phyloP scores from a whole-genome alignment of 2,797 vertebrate species.

The Cuniculus paca region DNA sequence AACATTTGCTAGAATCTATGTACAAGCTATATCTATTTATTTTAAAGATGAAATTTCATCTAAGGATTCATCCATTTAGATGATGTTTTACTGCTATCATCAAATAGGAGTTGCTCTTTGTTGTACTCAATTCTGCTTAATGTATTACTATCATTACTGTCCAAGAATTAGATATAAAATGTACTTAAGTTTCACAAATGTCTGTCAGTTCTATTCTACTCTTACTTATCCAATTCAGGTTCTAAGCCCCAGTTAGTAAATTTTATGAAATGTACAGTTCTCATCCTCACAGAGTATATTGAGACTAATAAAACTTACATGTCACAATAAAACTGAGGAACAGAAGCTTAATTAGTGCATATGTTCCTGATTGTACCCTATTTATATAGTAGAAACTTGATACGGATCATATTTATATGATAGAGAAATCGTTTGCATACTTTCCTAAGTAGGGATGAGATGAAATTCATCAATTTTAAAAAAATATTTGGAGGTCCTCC shows the following conservation, averaged over 20 bases:
- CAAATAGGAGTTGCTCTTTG: not conserved
- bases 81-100: not conserved
- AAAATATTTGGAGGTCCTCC: conserved; percentile 52
- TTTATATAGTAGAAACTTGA: conserved; percentile 63
- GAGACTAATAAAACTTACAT: conserved; percentile 64
- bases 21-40: not conserved
- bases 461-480: conserved; percentile 69
- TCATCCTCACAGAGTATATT: conserved; percentile 32
- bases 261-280: conserved; percentile 54
- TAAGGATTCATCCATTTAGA: not conserved
- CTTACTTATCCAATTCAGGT: not conserved
- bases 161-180: conserved; percentile 58
- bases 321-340: conserved; percentile 63
- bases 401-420: conserved; percentile 31
- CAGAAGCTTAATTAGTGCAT: conserved; percentile 68
- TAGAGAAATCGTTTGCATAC: conserved; percentile 68
- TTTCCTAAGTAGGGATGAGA: not conserved
- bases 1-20: not conserved
- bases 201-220: conserved; percentile 11
- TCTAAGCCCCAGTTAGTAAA: conserved; percentile 37
- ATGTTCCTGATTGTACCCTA: not conserved
- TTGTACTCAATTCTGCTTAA: conserved; percentile 1
- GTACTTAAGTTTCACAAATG: conserved; percentile 54
- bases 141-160: not conserved
- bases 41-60: not conserved